Evolutionary conservation across 1,140 invertebrate genomes (phyloP), one percentile per base, ranked within the genome.

Genomic region (Rhizoglyphus robini): DNA sequence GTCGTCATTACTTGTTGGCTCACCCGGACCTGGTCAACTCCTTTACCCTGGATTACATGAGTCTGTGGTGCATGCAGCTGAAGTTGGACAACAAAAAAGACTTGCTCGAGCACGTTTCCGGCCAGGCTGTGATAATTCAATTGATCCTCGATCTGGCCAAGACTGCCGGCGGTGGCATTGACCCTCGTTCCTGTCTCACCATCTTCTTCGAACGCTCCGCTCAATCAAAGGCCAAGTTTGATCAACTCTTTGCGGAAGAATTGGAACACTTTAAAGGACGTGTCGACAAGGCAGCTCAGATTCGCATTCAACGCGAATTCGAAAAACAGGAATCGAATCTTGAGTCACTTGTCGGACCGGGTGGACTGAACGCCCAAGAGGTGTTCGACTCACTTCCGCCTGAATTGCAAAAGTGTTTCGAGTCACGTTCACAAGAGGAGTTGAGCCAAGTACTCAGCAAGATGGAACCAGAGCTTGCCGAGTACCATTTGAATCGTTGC

Each of bases 41-140:
- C 73, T 90, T 97, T 73, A 96, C 96, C 0, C 91, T 93, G 0
- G 98, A 98, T 77, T 98, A 95, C 77, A 80, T 99, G 29, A 94
- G 97, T 1, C 87, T 99, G 69, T 98, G 95, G 92, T 98, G 95
- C 74, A 93, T 99, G 66, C 95, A 98, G 75, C 81, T 98, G 54
- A 90, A 96, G 81, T 93, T 99, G 82, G 94, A 98, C 78, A 88
- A 89, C 86, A 95, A 96, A 87, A 80, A 84, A 73, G 86, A 92
- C 3, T 74, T 99, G 32, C 96, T 98, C 91, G 80, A 84, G 18
- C 93, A 96, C 75, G 90, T 99, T 1, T 89, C 95, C 0, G 93
- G 98, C 78, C 96, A 99, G 76, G 89, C 88, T 54, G 99, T 99
- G 73, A 94, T 93, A 70, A 94, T 99, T 86, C 95, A 99, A 77